Percentiles rank a stretch among this genome's conserved stretches.
These are phyloP conservation scores for Pogonophryne albipinna DNA, from an alignment of 2,797 vertebrate species.

Conservation along the genomic window DNA sequence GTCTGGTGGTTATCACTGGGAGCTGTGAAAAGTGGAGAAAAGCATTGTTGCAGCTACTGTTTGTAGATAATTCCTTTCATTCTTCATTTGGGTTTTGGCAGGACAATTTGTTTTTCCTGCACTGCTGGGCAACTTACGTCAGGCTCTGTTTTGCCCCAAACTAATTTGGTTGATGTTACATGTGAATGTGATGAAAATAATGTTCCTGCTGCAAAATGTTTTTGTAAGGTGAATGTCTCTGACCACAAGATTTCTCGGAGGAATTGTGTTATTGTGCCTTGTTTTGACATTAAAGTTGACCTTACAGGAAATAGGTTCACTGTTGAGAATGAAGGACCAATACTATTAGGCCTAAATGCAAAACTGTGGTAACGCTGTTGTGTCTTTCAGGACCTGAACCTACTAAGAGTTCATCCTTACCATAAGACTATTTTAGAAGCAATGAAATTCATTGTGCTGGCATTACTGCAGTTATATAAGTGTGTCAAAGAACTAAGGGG, in stretches of 20 bases:
- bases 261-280: conserved; percentile 27
- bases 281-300: conserved; percentile 32
- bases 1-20: conserved; percentile 8
- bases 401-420: too few species aligned
- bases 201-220: conserved; percentile 47
- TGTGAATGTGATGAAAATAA: conserved; percentile 43
- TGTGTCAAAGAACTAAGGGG: too few species aligned
- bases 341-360: neutral
- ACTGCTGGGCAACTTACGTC: conserved; percentile 44
- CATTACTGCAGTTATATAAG: too few species aligned
- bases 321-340: neutral
- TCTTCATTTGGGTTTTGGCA: conserved; percentile 66
- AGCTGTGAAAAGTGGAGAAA: conserved; percentile 37
- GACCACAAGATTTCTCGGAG: conserved; percentile 40
- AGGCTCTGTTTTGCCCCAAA: conserved; percentile 44
- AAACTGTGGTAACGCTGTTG: too few species aligned
- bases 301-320: conserved; percentile 3
- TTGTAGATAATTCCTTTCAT: conserved; percentile 45
- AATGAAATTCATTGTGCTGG: too few species aligned
- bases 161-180: conserved; percentile 64
- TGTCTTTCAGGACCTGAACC: too few species aligned
- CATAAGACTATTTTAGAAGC: too few species aligned
- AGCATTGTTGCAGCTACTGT: conserved; percentile 55
- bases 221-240: conserved; percentile 48
- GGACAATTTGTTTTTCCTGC: conserved; percentile 68